Conservation (phyloP, 2,888 invertebrate species). For the Cephus pygmeus region DNA sequence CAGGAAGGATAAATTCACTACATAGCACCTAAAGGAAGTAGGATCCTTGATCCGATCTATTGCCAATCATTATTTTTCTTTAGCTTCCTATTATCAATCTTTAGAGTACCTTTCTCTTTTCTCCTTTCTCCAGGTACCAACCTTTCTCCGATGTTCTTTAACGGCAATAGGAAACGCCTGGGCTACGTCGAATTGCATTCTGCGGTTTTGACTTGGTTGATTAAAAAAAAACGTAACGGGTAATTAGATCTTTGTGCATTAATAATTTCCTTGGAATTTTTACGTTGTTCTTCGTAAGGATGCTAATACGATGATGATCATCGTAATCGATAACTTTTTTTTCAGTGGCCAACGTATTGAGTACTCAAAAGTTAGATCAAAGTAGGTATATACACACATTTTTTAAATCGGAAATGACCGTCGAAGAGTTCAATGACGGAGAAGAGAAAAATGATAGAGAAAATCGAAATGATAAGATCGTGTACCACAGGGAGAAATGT, state of each 20-base stretch:
- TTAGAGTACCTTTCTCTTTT: background rate
- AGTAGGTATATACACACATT: too few species aligned
- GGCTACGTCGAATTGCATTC: background rate
- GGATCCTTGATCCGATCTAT: background rate
- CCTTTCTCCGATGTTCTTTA: background rate
- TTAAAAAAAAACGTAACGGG: background rate
- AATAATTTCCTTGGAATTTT: background rate
- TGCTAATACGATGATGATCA: background rate
- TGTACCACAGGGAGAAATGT: background rate
- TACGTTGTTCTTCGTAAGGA: background rate
- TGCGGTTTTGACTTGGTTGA: background rate
- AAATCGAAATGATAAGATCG: background rate
- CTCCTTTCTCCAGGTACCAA: background rate
- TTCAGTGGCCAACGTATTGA: too few species aligned
- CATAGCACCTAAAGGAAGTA: background rate
- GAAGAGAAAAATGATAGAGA: background rate
- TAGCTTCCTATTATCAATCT: background rate
- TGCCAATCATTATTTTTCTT: background rate
- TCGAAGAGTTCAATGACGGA: background rate
- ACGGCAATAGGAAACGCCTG: background rate
- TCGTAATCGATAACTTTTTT: background rate
- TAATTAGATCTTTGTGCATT: background rate
- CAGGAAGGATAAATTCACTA: background rate
- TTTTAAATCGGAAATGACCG: background rate
- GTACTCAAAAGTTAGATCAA: too few species aligned